These are phyloP conservation scores for Invenusta paracnida DNA, from an alignment of 2,888 invertebrate genomes.

Conservation along the genomic window DNA sequence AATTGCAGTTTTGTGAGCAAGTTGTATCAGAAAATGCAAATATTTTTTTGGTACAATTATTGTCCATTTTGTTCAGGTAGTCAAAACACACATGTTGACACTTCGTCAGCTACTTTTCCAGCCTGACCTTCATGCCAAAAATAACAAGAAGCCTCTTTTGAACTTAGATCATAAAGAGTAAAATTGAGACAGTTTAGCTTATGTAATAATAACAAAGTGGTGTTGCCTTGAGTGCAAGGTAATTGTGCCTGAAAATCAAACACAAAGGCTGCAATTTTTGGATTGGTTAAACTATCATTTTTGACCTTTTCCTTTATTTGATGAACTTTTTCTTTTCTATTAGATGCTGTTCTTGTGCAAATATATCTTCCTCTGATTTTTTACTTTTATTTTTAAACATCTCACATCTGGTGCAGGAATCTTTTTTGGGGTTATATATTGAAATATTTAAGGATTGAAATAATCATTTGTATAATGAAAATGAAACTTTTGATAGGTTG, in stretches of 20 bases:
- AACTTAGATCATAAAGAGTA: background rate
- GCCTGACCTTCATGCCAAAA: background rate
- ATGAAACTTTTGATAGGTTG: background rate
- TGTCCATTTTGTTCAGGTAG: background rate
- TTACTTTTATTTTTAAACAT: background rate
- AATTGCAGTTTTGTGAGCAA: constrained; percentile 21
- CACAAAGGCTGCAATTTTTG: background rate
- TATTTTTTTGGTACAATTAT: constrained; percentile 7
- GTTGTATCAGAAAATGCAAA: constrained; percentile 21
- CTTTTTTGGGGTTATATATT: background rate
- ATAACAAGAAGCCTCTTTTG: background rate
- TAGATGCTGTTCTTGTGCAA: background rate
- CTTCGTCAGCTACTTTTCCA: background rate
- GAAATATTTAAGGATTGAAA: background rate
- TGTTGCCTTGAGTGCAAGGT: background rate
- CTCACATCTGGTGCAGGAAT: background rate
- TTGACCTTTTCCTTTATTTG: background rate
- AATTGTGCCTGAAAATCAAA: background rate
- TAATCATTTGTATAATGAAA: background rate
- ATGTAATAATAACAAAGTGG: background rate
- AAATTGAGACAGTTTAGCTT: background rate
- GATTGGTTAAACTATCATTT: background rate
- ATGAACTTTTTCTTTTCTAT: background rate
- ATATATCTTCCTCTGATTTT: background rate
- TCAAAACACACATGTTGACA: background rate